phyloP scores from a whole-genome alignment of 2,113 vertebrate species.

The Oreochromis tanganicae region DNA sequence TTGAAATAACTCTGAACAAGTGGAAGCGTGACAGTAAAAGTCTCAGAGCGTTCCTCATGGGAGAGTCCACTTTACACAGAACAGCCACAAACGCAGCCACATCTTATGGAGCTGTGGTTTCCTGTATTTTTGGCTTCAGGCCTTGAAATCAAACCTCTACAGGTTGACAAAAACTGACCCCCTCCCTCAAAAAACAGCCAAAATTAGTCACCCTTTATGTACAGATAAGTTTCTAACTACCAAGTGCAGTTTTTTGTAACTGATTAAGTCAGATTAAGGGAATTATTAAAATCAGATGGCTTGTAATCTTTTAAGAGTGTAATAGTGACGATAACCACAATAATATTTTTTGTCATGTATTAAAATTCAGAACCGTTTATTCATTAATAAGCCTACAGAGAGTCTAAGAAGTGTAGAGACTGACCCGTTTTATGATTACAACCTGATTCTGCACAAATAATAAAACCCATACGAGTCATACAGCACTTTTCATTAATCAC shows the following conservation, averaged over 20 bases:
- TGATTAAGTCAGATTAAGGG: not conserved
- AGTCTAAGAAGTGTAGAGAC: not conserved
- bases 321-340: not conserved
- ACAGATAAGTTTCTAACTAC: not conserved
- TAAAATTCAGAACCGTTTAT: not conserved
- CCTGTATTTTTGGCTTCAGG: not conserved
- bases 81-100: not conserved
- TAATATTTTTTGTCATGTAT: not conserved
- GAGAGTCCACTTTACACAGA: not conserved
- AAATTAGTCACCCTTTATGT: not conserved
- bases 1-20: constrained; percentile 35
- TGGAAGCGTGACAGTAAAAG: constrained; percentile 12
- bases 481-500: not conserved
- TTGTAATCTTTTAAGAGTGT: not conserved
- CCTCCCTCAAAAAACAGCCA: not conserved
- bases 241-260: not conserved
- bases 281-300: not conserved
- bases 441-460: not conserved
- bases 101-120: not conserved
- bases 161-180: not conserved
- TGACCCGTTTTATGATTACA: not conserved
- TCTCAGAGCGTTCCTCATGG: not conserved
- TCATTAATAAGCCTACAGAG: not conserved
- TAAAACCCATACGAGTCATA: not conserved
- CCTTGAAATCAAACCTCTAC: not conserved